Base-by-base conservation (phyloP, 2,888 invertebrate species). In the Phrixothrix hirtus region DNA sequence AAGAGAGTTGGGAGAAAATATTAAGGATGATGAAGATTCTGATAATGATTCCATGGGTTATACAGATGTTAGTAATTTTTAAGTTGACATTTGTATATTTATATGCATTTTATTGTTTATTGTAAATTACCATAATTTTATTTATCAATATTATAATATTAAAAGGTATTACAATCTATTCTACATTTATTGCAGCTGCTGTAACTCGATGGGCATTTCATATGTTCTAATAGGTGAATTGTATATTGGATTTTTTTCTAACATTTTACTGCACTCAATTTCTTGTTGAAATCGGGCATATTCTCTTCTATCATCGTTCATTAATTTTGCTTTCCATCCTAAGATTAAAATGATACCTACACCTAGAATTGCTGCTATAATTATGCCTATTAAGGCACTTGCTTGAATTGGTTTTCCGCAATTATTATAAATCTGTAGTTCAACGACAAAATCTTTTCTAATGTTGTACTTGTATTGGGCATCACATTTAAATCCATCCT, bases 201-300 rank as follows among this genome's bases (percentile, higher is more conserved):
- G 46, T n/a, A 52, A 30, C 27, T 54, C 41, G 57, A 63, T 56
- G 1, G 70, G 70, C 60, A 68, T 69, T 12, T 45, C 42, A 29
- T 65, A 68, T 2, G 44, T 47, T 4, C 58, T 57, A 16, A 68
- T 61, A 1, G 70, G 70, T 10, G 64, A 65, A 43, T 56, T 64
- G 59, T 85, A 87, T 50, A 87, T 64, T 0, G 87, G 87, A 67
- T 85, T 86, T 37, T 59, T 31, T 34, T 61, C 63, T 3, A 41
- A n/a, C n/a, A 12, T 43, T 25, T 35, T 42, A 10, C 30, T 55
- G 9, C 17, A 37, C 10, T 25, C 11, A 2, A 43, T 7, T 17
- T 54, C 37, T 35, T 46, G 43, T 16, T 55, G 14, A 41, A 60
- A 61, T 21, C 41, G 27, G 2, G 53, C 35, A 36, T 50, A 60